A percentile compares a stretch with the other conserved stretches of the same genome.
Evolutionary conservation across 2,113 vertebrate species (phyloP).

Genomic region (Vireo altiloquus): DNA sequence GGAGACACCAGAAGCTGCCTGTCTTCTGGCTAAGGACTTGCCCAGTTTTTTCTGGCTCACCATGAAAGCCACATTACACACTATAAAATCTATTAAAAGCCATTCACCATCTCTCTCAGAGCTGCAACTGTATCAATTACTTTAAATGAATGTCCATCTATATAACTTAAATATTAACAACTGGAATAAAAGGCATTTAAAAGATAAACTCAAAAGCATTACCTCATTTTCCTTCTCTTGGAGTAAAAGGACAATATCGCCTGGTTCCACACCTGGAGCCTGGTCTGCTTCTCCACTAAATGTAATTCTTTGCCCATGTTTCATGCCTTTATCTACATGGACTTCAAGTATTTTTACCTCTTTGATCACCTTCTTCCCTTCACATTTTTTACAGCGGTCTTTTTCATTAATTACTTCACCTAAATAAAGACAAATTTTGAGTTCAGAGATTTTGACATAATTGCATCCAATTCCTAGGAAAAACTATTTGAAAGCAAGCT

Average conservation of each 20-base stretch:
- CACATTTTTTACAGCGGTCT: conserved; percentile 98
- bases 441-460: background rate
- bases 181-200: background rate
- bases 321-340: conserved; percentile 99
- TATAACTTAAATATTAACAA: background rate
- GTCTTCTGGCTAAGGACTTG: background rate
- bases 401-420: conserved; percentile 98
- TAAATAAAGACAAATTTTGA: conserved; percentile 53
- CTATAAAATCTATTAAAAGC: conserved; percentile 4
- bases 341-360: conserved; percentile 98
- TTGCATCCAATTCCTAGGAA: background rate
- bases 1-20: background rate
- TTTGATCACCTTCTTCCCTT: conserved; percentile 97
- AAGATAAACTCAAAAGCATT: conserved; percentile 21
- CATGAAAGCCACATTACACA: background rate
- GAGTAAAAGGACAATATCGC: conserved; percentile 94
- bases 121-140: background rate
- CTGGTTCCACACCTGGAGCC: conserved; percentile 93
- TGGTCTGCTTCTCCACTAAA: conserved; percentile 98
- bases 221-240: conserved; percentile 98
- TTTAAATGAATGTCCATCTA: background rate
- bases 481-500: background rate
- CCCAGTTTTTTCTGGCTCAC: background rate
- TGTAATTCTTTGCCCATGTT: conserved; percentile 95
- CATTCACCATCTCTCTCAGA: background rate